Base-by-base conservation (phyloP, 2,797 vertebrate species). In the Scyliorhinus canicula region DNA sequence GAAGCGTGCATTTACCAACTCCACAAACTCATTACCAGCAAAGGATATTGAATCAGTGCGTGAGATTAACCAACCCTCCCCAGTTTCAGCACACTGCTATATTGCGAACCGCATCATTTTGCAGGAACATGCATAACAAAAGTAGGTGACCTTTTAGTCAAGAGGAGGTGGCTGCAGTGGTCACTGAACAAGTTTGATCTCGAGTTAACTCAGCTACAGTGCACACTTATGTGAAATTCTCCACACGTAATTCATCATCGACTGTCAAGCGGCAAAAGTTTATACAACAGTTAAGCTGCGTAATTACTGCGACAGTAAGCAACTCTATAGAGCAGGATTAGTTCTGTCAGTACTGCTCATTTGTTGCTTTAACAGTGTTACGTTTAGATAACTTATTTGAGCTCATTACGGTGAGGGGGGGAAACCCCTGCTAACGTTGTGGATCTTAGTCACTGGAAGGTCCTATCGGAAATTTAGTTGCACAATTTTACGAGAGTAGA, bases 161-260 rank as follows among this genome's bases (percentile, higher is more conserved):
- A 35, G 69, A 94, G 93, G 74, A 16, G 93, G 93, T 52, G 67
- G 93, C 93, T n/a, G 47, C 47, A 52, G 67, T 71, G 93, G 93
- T 71, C 93, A 94, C 26, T 35, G 67, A 94, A 94, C 47, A 71
- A n/a, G 12, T 31, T 52, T n/a, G 55, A 94, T 52, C 28, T 74
- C 4, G 28, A 16, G 47, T 31, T 50, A 12, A 69, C 65, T 71
- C 26, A 71, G 12, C 65, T 35, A 3, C 0, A 19, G 35, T 8
- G 35, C 19, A 60, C 55, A 35, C 35, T n/a, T 11, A 16, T 44
- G 86, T 60, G 50, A 57, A 82, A 60, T n/a, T 74, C 8, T 94
- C 11, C 31, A 65, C 57, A 93, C 50, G 12, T 14, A 65, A 67
- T 50, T 88, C 85, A 57, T 2, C 55, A 14, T 12, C 21, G 21